These are phyloP conservation scores for Passer montanus DNA, from an alignment of 2,113 vertebrate genomes.

Conservation along the genomic window DNA sequence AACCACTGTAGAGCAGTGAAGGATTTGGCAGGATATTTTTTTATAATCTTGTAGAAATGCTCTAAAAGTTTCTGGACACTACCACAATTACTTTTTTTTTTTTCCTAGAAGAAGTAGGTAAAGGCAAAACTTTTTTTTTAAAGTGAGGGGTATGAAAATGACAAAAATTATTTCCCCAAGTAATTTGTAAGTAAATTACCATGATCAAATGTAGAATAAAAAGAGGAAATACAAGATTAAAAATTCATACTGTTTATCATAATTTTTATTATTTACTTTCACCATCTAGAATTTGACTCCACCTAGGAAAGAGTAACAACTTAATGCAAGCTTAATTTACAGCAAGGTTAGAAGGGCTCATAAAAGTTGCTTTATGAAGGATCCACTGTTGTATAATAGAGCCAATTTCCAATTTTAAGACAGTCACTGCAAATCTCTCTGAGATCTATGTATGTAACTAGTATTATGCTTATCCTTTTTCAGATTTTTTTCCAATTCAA, in stretches of 20 bases:
- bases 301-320: slow-evolving; percentile 10
- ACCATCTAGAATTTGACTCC: background rate
- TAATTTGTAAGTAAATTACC: background rate
- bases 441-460: slow-evolving; percentile 35
- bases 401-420: slow-evolving; percentile 56
- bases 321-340: slow-evolving; percentile 56
- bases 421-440: slow-evolving; percentile 45
- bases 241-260: background rate
- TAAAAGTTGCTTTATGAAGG: slow-evolving; percentile 53
- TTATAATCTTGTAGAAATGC: background rate
- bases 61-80: background rate
- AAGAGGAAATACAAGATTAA: background rate
- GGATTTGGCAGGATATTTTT: background rate
- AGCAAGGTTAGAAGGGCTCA: slow-evolving; percentile 57
- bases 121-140: background rate
- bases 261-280: slow-evolving; percentile 20
- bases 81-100: background rate
- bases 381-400: slow-evolving; percentile 25
- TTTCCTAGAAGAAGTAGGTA: background rate
- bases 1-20: background rate
- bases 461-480: slow-evolving; percentile 25
- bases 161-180: background rate
- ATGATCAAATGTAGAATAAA: background rate
- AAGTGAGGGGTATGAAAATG: background rate
- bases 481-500: slow-evolving; percentile 13